phyloP scores from a whole-genome alignment of 2,113 vertebrate genomes.

The Colinus virginianus region DNA sequence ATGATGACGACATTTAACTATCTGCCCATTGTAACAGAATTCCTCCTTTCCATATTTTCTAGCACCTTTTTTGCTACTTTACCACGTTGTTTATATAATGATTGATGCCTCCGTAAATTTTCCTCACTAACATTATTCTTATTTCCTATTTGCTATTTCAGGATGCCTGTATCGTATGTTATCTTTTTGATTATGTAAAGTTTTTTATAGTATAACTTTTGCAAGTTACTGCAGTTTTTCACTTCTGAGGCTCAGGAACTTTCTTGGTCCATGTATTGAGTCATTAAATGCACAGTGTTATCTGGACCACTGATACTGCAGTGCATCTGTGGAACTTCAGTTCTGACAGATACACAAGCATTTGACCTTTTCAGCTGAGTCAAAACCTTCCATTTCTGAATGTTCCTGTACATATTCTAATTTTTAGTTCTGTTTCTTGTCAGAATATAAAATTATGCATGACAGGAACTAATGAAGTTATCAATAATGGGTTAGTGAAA shows the following conservation, averaged over 20 bases:
- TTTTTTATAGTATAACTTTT: conserved; percentile 9
- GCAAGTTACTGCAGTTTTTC: neutral
- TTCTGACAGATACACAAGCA: conserved; percentile 47
- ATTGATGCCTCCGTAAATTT: neutral
- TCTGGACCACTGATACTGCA: conserved; percentile 18
- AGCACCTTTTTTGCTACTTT: neutral
- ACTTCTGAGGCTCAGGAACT: neutral
- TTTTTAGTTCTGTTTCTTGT: conserved; percentile 42
- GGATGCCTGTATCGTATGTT: neutral
- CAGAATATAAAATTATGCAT: neutral
- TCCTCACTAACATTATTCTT: neutral
- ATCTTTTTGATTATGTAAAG: neutral
- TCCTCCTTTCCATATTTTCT: neutral
- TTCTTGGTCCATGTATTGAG: neutral
- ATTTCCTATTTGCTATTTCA: neutral
- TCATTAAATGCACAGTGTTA: neutral
- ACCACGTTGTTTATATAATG: neutral
- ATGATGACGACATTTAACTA: neutral
- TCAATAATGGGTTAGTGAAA: neutral
- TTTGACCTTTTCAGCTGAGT: conserved; percentile 31
- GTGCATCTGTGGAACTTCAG: neutral
- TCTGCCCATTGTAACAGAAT: neutral
- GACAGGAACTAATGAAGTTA: conserved; percentile 34
- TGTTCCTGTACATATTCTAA: neutral
- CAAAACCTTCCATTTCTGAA: conserved; percentile 4